These are phyloP conservation scores for Drosophila auraria DNA, from an alignment of 1,140 invertebrate species.

Conservation along the genomic window DNA sequence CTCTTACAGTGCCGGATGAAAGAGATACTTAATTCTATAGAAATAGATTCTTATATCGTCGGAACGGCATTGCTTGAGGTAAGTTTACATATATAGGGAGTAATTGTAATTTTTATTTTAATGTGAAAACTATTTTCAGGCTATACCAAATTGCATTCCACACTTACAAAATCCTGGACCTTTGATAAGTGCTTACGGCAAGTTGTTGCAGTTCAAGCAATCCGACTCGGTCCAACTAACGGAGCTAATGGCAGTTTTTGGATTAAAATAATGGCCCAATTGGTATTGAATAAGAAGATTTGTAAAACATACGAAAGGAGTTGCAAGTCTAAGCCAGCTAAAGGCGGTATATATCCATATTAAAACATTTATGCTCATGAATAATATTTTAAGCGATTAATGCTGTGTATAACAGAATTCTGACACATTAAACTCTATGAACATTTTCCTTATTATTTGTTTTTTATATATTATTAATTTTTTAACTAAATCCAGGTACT, in stretches of 20 bases:
- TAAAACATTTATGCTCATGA: background rate
- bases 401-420: no score
- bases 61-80: background rate
- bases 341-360: background rate
- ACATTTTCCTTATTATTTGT: no score
- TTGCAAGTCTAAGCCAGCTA: no score
- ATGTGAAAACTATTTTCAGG: background rate
- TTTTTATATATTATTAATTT: no score
- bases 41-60: background rate
- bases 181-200: background rate
- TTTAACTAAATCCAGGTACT: no score
- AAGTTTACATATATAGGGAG: background rate
- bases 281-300: background rate
- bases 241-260: background rate
- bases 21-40: no score
- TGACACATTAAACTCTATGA: no score
- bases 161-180: background rate
- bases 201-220: slow-evolving; percentile 2
- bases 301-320: background rate
- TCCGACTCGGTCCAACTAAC: background rate
- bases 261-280: background rate
- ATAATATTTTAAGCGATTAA: no score
- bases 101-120: background rate
- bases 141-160: background rate
- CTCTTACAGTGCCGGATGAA: background rate